Evolutionary conservation across 2,113 vertebrate genomes (phyloP), one percentile per base, ranked within the genome.

Genomic region (Tamias sibiricus): DNA sequence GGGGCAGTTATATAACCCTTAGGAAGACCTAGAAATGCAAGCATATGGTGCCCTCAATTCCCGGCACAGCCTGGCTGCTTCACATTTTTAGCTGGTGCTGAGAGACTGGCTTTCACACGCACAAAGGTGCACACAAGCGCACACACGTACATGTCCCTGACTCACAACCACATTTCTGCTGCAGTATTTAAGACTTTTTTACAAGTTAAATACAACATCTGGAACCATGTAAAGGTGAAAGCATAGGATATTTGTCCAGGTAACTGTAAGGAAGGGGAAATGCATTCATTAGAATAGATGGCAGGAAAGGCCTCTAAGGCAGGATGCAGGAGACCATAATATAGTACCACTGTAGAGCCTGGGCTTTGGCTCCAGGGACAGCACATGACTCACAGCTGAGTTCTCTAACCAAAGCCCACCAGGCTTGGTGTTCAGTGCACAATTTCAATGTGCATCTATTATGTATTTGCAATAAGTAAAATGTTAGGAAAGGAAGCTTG

Each of bases 21-120:
- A 77, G 75, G 92, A 93, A 97, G 97, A 91, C 97, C 96, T 93
- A 94, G 94, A 97, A 97, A 96, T 8, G 13, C 89, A 84, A 77
- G 91, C 96, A 90, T 91, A 94, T 37, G 91, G 91, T 95, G 95
- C 77, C 96, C 97, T 95, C 74, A n/a, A 95, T 97, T 97, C 52
- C 79, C 8, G 0, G 59, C 96, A 54, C 66, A 37, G 85, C 85
- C 49, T 17, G 84, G 79, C 96, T 59, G 94, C 84, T 91, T 95
- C 81, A n/a, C 96, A 91, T 87, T 94, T 97, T 93, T 96, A 96
- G 95, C 92, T 88, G 80, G 88, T 85, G 87, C 90, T 3, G 90
- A 97, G 92, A 97, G 90, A 94, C 91, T 22, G 90, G 77, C 69
- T 94, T 91, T 80, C 74, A 80, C 96, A 80, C 57, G 47, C 68